Evolutionary conservation across 2,888 invertebrate species (phyloP), one percentile per base, ranked within the genome.

Genomic region (Aphodius sticticus): DNA sequence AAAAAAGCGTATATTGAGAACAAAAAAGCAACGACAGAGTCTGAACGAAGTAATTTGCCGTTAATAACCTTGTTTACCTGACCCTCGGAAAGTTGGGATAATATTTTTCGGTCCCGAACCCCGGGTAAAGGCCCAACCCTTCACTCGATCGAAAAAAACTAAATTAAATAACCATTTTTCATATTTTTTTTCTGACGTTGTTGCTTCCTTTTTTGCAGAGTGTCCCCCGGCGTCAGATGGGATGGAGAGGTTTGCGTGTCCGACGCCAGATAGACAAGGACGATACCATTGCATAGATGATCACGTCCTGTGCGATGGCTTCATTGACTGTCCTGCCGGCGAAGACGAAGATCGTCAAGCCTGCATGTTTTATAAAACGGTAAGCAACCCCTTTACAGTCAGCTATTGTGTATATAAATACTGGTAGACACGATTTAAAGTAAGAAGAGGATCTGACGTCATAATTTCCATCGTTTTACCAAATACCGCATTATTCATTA

Each of bases 311-410:
- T 97, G 97, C 90, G 97, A 97, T 90, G 97, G 97, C 83, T 97
- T 97, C 91, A 94, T 96, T 88, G 97, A 97, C 92, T 97, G 97
- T 90, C 97, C 97, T 81, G 94, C 94, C 85, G 96, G 96, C 81
- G 97, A 97, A 89, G 97, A 97, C 89, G 97, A 97, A 89, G 96
- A 97, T 88, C 92, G 97, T 87, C 96, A 96, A 89, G 95, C 96
- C 86, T 97, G 97, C 92, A 97, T 97, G 97, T 97, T 97, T 91
- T 97, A 97, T 89, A 97, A 97, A 93, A 97, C 97, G 93, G 97
- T 97, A 91, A 92, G 93, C 26, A 26, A 26, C 1, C 26, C 26
- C 1, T 26, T 26, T 26, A 26, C 26, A 2, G 26, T 26, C 3
- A 90, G 81, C 78, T 15, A 26, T 70, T 26, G 26, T 26, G 26